Evolutionary conservation across 2,888 invertebrate species (phyloP), one percentile per base, ranked within the genome.

Genomic region (Mamestra brassicae): DNA sequence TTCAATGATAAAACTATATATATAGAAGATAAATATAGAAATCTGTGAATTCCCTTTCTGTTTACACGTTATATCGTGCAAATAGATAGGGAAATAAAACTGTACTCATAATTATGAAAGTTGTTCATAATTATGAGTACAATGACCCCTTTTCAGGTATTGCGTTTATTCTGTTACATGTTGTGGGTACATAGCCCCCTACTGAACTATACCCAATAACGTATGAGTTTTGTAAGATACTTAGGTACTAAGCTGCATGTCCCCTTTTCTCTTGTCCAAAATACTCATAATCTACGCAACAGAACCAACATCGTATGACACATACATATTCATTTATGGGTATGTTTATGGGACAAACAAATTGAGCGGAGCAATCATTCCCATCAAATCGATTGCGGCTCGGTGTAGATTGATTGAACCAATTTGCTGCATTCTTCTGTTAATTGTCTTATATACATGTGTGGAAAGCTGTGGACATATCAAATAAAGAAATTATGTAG

Each of bases 381-480:
- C 73, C 3, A 71, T 76, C 72, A 69, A 85, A 84, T 85, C 78
- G 86, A 85, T 85, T 78, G 71, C 80, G 74, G 74, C 42, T 66
- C 68, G 55, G 62, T 61, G 70, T 64, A 45, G 74, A 76, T 83
- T 85, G 85, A 82, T 83, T 74, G 77, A 87, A 71, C 68, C 84
- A 80, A 85, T 84, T 83, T 68, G 71, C 68, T 80, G 80, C 76
- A 87, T 87, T 85, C 76, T 78, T 80, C 54, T 77, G 55, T 64
- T 65, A 63, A 67, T 63, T 62, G 52, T 63, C n/a, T 58, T 38
- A 54, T 71, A 60, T 65, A 61, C 7, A 5, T 36, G 15, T 68
- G 64, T 61, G 4, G 17, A 50, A 36, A 42, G 5, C 26, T 52
- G 10, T 38, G n/a, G 38, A 17, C 17, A 52, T 52, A 6, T 17